Base-by-base conservation (phyloP, 1,140 invertebrate genomes). In the Scylla paramamosain region DNA sequence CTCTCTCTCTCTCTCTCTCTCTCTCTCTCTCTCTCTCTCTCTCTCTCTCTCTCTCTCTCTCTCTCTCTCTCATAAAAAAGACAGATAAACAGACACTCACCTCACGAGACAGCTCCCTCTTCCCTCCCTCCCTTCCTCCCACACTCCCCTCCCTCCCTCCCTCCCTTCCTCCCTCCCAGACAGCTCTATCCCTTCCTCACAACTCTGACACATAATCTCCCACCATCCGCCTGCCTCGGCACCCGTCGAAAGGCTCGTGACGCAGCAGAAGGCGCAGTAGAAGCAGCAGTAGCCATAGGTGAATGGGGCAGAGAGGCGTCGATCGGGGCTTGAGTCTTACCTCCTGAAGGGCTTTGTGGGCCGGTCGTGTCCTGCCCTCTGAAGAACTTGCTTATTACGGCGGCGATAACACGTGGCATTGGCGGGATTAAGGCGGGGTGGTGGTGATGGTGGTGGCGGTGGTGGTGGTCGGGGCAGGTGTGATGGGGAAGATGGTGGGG, bases 381-480 rank as follows among this genome's bases (percentile, higher is more conserved):
- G 67, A 77, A 20, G 67, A 77, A 77, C 67, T 77, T 77, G 67
- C 67, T 77, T 77, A 77, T 77, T 77, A 77, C 67, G n/a, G 67
- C 67, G 16, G 67, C 67, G 67, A 77, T 77, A 77, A 77, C 67
- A 77, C 67, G 67, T 77, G 67, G 67, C 67, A 77, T 25, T 77
- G 67, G 67, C 67, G 67, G 67, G 67, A 77, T 77, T 77, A 77
- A n/a, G 25, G 67, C 4, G 8, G 67, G 67, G 67, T n/a, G n/a
- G 67, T 25, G 25, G n/a, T 12, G 6, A 1, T 25, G 67, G 67
- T 7, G 16, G 67, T 25, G 67, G 67, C 10, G 52, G 52, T 20
- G 52, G 20, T 16, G 52, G 52, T 16, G 52, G 52, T 16, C 2
- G 52, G 25, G 6, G 67, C 12, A 77, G 67, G 20, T 7, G 67